Evolutionary conservation across 2,888 invertebrate genomes (phyloP).

Genomic region (Ommatoiulus sabulosus): DNA sequence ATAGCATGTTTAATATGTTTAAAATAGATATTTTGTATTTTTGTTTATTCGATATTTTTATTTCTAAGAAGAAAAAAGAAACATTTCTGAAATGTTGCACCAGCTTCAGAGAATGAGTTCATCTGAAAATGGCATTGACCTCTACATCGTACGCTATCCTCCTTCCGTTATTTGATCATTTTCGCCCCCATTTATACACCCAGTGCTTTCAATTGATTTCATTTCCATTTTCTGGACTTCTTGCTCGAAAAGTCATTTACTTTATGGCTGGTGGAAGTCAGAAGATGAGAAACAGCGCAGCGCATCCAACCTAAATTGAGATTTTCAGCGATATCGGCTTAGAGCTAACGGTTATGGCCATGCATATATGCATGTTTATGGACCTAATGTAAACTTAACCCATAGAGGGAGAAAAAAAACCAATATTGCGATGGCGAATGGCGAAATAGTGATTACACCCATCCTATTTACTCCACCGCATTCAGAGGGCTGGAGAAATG

Average conservation of each 20-base stretch:
- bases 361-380: slow-evolving; percentile 44
- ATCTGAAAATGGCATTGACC: slow-evolving; percentile 3
- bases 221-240: slow-evolving; percentile 36
- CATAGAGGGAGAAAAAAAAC: background rate
- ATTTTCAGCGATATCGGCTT: slow-evolving; percentile 23
- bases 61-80: too few relatives aligned
- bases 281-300: slow-evolving; percentile 18
- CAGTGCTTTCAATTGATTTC: slow-evolving; percentile 6
- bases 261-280: background rate
- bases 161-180: slow-evolving; percentile 26
- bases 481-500: background rate
- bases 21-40: too few relatives aligned
- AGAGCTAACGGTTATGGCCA: slow-evolving; percentile 17
- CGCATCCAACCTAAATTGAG: slow-evolving; percentile 1
- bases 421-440: slow-evolving; percentile 1
- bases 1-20: too few relatives aligned
- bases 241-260: slow-evolving; percentile 21
- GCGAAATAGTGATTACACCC: slow-evolving; percentile 23
- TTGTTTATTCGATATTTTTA: too few relatives aligned
- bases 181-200: slow-evolving; percentile 6
- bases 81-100: background rate
- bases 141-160: background rate
- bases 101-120: background rate
- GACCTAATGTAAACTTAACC: slow-evolving; percentile 20
- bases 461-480: background rate